Base-by-base conservation (phyloP, 1,140 invertebrate genomes). In the Aphidius gifuensis region DNA sequence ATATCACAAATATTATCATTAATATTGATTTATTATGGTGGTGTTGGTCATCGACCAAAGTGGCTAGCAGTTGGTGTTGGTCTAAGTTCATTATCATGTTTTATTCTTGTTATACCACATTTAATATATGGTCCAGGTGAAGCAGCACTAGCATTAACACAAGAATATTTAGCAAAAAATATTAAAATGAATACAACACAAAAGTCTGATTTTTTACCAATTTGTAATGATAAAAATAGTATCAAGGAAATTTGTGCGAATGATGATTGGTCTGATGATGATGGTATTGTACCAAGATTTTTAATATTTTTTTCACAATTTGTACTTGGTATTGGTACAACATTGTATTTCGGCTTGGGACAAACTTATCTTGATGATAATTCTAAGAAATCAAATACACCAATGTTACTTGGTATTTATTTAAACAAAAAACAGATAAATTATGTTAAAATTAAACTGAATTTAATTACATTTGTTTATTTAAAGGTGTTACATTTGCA, bases 301-400 rank as follows among this genome's bases (percentile, higher is more conserved):
- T 70, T 89, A 1, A 83, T 89, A 54, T 90, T 90, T 63, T 64
- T 87, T 23, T 88, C 88, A 0, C 87, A 89, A 71, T 89, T 89
- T 68, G 83, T 89, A 46, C 79, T 88, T 21, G 88, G 88, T 9
- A 87, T 90, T 60, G 87, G 87, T 21, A 86, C 86, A 23, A 87
- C 87, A 0, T 69, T 89, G 21, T 89, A 88, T 71, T 88, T 86
- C 71, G 84, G 85, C 3, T 73, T 90, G 16, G 88, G 88, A 3
- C 85, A 88, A 65, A 86, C 87, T 2, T 90, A 89, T 67, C 68
- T 90, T 56, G 88, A 90, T 70, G 88, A 90, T 62, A 89, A 89
- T 65, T 86, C 86, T 0, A 86, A 88, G 67, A 86, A 87, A 66
- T 86, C 83, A 11, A 86, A 87, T 67, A 86, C 86, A 1, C 87